These are phyloP conservation scores for Palaemon carinicauda DNA, from an alignment of 1,140 invertebrate species.

Conservation along the genomic window DNA sequence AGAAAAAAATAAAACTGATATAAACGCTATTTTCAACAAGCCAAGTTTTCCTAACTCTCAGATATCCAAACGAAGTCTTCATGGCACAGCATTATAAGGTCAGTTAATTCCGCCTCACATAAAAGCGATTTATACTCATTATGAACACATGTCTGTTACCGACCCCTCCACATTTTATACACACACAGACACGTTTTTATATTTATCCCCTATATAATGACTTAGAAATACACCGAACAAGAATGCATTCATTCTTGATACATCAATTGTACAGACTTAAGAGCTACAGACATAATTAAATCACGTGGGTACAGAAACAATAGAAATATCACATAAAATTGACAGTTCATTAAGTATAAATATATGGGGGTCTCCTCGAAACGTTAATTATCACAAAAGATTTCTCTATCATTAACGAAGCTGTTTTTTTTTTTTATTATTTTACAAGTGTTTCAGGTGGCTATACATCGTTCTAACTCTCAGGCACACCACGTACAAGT, in stretches of 20 bases:
- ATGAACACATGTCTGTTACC: background rate
- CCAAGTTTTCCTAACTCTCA: background rate
- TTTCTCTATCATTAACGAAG: no score
- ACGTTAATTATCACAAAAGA: background rate
- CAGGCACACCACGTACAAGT: no score
- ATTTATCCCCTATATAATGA: background rate
- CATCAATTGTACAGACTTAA: background rate
- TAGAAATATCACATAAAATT: background rate
- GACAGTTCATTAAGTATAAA: background rate
- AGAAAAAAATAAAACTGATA: background rate
- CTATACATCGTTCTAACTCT: no score
- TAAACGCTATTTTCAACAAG: background rate
- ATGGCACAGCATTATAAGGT: background rate
- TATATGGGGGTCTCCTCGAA: background rate
- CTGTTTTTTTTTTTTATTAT: no score
- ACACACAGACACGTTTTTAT: no score
- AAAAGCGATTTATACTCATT: background rate
- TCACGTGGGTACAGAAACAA: background rate
- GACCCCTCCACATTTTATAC: no score
- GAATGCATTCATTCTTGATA: background rate
- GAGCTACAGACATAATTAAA: background rate
- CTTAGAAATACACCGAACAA: constrained; percentile 2
- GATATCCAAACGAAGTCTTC: background rate
- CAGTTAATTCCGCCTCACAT: background rate
- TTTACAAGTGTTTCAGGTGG: no score